These are phyloP conservation scores for Corticium candelabrum DNA, from an alignment of 37 sponge, comb jelly and placozoan genomes.

Conservation along the genomic window DNA sequence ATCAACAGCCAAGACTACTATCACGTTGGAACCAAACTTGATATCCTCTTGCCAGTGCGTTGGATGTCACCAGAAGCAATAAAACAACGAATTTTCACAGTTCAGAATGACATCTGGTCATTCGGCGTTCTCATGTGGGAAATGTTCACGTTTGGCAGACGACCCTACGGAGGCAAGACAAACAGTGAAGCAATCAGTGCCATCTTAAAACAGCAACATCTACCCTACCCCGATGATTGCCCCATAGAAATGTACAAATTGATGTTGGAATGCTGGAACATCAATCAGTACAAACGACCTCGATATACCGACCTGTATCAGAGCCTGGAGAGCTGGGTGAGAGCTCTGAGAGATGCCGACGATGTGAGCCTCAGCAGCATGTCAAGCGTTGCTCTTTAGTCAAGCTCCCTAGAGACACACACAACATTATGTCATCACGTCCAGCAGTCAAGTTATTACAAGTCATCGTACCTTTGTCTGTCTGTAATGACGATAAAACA, in stretches of 20 bases:
- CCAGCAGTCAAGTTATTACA: too few species aligned
- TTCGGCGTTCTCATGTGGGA: constrained; percentile 14
- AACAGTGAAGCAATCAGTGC: neutral
- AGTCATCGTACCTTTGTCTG: too few species aligned
- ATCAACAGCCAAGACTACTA: neutral
- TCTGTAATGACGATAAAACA: too few species aligned
- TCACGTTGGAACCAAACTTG: neutral
- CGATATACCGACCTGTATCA: neutral
- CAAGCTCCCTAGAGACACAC: too few species aligned
- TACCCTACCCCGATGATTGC: neutral
- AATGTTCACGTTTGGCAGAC: neutral
- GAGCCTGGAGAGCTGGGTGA: too few species aligned
- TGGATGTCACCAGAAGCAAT: constrained; percentile 11
- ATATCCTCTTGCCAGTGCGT: constrained; percentile 2
- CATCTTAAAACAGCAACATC: neutral
- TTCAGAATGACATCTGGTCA: constrained; percentile 7
- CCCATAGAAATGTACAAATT: neutral
- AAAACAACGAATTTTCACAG: neutral
- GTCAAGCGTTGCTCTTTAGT: too few species aligned
- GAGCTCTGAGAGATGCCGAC: neutral
- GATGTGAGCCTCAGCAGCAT: neutral
- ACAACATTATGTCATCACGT: too few species aligned
- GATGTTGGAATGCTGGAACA: neutral
- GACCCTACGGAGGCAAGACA: neutral
- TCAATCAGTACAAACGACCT: neutral